phyloP scores from a whole-genome alignment of 2,888 invertebrate genomes.

The Tortricodes alternella region DNA sequence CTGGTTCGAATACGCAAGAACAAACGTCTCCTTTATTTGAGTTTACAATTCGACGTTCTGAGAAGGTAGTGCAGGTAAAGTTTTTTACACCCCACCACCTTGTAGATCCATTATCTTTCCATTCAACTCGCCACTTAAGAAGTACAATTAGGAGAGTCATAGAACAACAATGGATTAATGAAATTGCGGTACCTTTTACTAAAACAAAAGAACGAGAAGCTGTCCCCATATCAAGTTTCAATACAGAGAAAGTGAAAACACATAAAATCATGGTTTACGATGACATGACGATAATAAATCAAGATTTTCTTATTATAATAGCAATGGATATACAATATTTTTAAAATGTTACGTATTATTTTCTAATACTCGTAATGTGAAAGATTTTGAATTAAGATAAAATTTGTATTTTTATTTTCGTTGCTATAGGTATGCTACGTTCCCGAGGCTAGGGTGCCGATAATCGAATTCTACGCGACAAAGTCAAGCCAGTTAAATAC shows the following conservation, averaged over 20 bases:
- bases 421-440: not conserved
- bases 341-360: too few species aligned
- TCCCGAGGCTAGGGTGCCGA: not conserved
- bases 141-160: not conserved
- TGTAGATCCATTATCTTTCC: constrained; percentile 32
- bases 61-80: constrained; percentile 71
- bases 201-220: constrained; percentile 7
- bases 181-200: not conserved
- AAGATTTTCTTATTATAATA: constrained; percentile 28
- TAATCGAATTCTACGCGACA: too few species aligned
- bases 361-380: too few species aligned
- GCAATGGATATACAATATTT: constrained; percentile 6
- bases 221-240: constrained; percentile 24
- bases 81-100: constrained; percentile 52
- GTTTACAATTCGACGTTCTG: constrained; percentile 73
- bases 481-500: too few species aligned
- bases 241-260: constrained; percentile 43
- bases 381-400: not conserved
- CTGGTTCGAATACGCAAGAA: constrained; percentile 46
- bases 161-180: not conserved
- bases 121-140: constrained; percentile 3
- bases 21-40: constrained; percentile 64
- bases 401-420: not conserved
- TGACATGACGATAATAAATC: constrained; percentile 42
- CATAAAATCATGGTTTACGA: constrained; percentile 49